Conservation (phyloP, 1,140 invertebrate genomes). For the Diabrotica virgifera region DNA sequence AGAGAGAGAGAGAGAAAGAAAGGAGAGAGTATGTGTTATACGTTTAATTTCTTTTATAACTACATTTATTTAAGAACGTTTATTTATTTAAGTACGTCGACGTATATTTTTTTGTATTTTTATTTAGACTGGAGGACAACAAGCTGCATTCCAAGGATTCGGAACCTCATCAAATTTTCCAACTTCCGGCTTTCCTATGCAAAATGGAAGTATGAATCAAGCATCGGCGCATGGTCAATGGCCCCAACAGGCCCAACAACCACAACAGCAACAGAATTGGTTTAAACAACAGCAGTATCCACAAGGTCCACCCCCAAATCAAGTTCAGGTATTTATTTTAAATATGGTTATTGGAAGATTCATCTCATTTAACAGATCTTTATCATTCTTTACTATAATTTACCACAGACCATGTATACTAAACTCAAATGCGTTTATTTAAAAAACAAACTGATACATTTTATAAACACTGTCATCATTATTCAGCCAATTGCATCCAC, state of each 20-base stretch:
- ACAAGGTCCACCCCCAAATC: constrained; percentile 19
- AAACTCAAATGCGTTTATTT: too few relatives aligned
- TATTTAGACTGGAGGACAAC: constrained; percentile 18
- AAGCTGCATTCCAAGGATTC: constrained; percentile 28
- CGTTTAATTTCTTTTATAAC: too few relatives aligned
- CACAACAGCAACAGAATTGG: constrained; percentile 1
- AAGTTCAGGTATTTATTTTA: background rate
- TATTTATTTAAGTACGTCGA: too few relatives aligned
- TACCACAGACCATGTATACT: too few relatives aligned
- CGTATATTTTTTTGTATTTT: constrained; percentile 6
- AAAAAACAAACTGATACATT: too few relatives aligned
- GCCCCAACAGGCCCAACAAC: constrained; percentile 1
- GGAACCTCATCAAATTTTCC: constrained; percentile 30
- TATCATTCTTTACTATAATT: too few relatives aligned
- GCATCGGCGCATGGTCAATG: constrained; percentile 9
- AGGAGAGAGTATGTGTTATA: too few relatives aligned
- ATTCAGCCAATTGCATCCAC: too few relatives aligned
- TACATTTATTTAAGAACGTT: too few relatives aligned
- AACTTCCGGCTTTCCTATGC: constrained; percentile 15
- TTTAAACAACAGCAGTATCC: constrained; percentile 1
- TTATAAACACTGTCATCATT: too few relatives aligned
- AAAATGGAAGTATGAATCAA: constrained; percentile 17
- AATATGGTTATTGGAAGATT: background rate
- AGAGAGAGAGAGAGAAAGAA: too few relatives aligned
- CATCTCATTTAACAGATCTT: background rate